These are phyloP conservation scores for Dynastes tityus DNA, from an alignment of 2,888 invertebrate species.

Conservation along the genomic window DNA sequence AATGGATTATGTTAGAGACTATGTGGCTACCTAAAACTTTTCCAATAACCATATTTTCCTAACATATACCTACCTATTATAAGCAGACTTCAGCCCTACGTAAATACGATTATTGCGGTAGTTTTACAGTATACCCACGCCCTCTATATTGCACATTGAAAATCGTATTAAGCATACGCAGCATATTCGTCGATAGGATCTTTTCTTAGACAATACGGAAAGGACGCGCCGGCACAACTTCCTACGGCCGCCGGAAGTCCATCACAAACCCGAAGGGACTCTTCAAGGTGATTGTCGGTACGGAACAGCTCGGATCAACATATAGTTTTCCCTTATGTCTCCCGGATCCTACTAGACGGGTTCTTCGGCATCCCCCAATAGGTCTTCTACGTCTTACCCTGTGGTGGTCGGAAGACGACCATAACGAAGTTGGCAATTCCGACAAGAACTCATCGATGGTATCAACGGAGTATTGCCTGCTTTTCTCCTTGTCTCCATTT, in stretches of 20 bases:
- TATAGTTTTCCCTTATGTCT: conserved; percentile 68
- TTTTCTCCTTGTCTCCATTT: conserved; percentile 66
- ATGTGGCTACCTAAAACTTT: conserved; percentile 5
- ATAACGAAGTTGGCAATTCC: conserved; percentile 56
- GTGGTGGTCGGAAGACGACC: conserved; percentile 28
- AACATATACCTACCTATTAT: not conserved
- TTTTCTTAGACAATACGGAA: conserved; percentile 62
- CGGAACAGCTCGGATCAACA: conserved; percentile 61
- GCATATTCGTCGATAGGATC: conserved; percentile 57
- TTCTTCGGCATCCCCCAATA: not conserved
- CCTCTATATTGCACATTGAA: conserved; percentile 43
- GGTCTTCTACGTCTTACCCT: conserved; percentile 6
- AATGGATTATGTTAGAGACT: no score
- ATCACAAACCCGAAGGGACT: conserved; percentile 66
- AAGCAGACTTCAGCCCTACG: not conserved
- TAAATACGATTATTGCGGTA: conserved; percentile 27
- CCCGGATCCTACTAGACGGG: conserved; percentile 40
- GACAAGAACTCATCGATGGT: conserved; percentile 67
- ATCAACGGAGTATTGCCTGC: conserved; percentile 64
- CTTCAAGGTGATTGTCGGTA: conserved; percentile 65
- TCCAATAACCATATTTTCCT: conserved; percentile 23
- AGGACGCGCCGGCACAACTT: conserved; percentile 65
- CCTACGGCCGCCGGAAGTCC: conserved; percentile 67
- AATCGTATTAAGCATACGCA: conserved; percentile 52
- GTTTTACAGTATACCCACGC: conserved; percentile 4